Base-by-base conservation (phyloP, 30 jellyfish, hydroid and myxozoan genomes). In the Pseudorhiza aurosa region DNA sequence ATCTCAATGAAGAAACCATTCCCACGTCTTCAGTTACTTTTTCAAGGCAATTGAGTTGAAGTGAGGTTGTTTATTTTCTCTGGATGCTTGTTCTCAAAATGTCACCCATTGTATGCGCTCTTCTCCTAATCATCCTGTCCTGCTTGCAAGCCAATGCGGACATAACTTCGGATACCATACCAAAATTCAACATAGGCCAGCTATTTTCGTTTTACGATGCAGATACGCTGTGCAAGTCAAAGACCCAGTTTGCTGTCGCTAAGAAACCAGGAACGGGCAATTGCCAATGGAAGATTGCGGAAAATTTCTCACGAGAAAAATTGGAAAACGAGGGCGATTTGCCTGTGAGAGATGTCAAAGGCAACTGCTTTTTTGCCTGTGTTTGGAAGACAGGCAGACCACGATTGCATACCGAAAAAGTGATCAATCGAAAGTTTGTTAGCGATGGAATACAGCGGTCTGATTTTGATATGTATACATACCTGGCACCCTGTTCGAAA, bases 361-460 rank as follows among this genome's bases (percentile, higher is more conserved):
- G 67, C 9, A 51, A 51, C 67, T 51, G 67, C n/a, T 51, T 5
- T n/a, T 51, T 51, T 51, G 67, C 67, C 5, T 51, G 67, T n/a
- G 67, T 51, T 18, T 24, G 8, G 8, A 51, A 24, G n/a, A 51
- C 67, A 18, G 31, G 67, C 31, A 51, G 67, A 51, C 67, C 67
- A 15, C 67, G 31, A 7, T 51, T 18, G 21, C 67, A 51, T 24
- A 51, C 67, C 21, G 67, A 51, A 51, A 51, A 24, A 51, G 67
- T 51, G 8, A 51, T 51, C n/a, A 51, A 51, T 24, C 8, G 67
- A n/a, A 51, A 51, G 31, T n/a, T 51, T 8, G 12, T 5, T 5
- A n/a, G 9, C 8, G 67, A 51, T 7, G 31, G 31, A 51, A 24
- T 51, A 8, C 21, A 51, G 8, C 67, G 67, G n/a, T 51, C 67